phyloP scores from a whole-genome alignment of 2,888 invertebrate genomes.

The Melanchra persicariae region DNA sequence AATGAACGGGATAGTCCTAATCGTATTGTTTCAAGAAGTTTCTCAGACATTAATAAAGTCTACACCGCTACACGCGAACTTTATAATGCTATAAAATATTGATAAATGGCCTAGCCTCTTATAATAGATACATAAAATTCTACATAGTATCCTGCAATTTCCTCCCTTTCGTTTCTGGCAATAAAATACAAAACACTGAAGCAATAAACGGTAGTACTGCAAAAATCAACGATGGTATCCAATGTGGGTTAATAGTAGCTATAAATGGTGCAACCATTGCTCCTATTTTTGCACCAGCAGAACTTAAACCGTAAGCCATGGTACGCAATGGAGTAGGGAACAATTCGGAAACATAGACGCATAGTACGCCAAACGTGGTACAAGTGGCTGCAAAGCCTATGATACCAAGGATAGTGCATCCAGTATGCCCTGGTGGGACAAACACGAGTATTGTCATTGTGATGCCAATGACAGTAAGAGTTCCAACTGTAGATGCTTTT shows the following conservation, averaged over 20 bases:
- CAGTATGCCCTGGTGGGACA: constrained; percentile 70
- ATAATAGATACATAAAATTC: not conserved
- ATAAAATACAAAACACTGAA: constrained; percentile 67
- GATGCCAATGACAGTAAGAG: constrained; percentile 62
- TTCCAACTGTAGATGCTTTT: constrained; percentile 66
- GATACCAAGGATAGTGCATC: constrained; percentile 70
- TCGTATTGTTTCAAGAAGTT: constrained; percentile 18
- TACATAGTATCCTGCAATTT: constrained; percentile 70
- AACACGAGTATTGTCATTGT: constrained; percentile 73
- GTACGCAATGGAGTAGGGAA: constrained; percentile 78
- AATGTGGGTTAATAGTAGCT: constrained; percentile 73
- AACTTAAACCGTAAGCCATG: constrained; percentile 76
- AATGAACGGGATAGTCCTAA: constrained; percentile 27
- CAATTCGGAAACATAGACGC: constrained; percentile 76
- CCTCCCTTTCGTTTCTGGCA: constrained; percentile 78
- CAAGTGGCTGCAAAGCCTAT: constrained; percentile 70
- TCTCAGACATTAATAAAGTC: constrained; percentile 20
- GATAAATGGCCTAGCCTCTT: not conserved
- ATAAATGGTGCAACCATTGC: constrained; percentile 78
- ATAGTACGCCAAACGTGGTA: constrained; percentile 70
- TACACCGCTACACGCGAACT: constrained; percentile 12
- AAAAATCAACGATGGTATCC: constrained; percentile 78
- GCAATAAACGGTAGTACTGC: constrained; percentile 71
- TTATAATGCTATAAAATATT: constrained; percentile 13
- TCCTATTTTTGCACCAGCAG: constrained; percentile 75